Conservation (phyloP, 1,140 invertebrate species). For the Lordiphosa stackelbergi region DNA sequence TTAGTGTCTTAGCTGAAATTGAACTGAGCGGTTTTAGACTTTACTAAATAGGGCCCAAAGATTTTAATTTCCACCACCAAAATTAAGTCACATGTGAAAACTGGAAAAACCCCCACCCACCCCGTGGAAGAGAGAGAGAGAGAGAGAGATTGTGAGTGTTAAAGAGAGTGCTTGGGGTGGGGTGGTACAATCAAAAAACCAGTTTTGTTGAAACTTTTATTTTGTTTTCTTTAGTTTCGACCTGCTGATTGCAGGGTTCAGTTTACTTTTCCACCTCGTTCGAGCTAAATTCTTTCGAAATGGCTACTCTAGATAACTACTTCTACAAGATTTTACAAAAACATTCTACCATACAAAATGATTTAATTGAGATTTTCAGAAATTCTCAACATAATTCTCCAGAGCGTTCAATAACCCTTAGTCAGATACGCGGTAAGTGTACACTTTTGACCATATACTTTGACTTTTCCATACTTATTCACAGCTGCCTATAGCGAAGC, state of each 20-base stretch:
- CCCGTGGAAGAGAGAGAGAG: conserved; percentile 1
- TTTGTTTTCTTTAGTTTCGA: neutral
- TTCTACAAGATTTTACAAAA: conserved; percentile 37
- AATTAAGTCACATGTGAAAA: conserved; percentile 5
- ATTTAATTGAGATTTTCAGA: conserved; percentile 26
- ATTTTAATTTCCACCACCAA: conserved; percentile 23
- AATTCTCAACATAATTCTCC: conserved; percentile 27
- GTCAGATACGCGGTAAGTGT: conserved; percentile 51
- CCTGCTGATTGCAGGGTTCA: conserved; percentile 17
- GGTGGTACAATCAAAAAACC: conserved; percentile 25
- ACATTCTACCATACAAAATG: conserved; percentile 30
- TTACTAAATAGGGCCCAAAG: too few relatives aligned
- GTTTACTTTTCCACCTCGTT: conserved; percentile 9
- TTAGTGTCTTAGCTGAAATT: conserved; percentile 14
- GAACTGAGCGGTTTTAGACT: neutral
- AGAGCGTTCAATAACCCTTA: conserved; percentile 34
- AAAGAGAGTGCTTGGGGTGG: conserved; percentile 3
- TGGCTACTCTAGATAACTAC: conserved; percentile 38
- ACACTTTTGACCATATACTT: neutral
- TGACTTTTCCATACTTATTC: neutral
- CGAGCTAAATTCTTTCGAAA: neutral
- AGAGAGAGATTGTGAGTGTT: neutral
- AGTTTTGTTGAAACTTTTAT: conserved; percentile 29
- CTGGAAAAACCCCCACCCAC: conserved; percentile 36
- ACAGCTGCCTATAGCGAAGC: conserved; percentile 36